Evolutionary conservation across 2,888 invertebrate genomes (phyloP).

Genomic region (Pinctada fucata): DNA sequence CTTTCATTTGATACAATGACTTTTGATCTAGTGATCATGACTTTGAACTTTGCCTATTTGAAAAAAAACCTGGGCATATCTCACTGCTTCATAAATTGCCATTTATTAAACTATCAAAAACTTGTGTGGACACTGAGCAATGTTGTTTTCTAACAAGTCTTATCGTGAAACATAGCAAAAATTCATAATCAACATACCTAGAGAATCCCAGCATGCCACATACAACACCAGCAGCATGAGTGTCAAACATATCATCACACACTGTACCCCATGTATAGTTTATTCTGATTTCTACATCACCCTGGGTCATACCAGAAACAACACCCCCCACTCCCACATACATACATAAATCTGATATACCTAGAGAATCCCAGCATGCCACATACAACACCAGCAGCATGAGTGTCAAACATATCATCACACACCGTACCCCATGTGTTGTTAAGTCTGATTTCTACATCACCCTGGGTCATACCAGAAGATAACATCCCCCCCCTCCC

Average conservation of each 20-base stretch:
- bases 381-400: slow-evolving; percentile 44
- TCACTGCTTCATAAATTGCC: no score
- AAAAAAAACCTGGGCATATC: no score
- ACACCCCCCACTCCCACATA: background rate
- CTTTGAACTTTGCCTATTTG: no score
- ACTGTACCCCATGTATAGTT: slow-evolving; percentile 16
- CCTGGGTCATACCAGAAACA: background rate
- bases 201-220: slow-evolving; percentile 45
- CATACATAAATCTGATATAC: background rate
- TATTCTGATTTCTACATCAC: background rate
- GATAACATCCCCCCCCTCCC: slow-evolving; percentile 11
- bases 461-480: slow-evolving; percentile 46
- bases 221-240: slow-evolving; percentile 36
- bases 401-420: slow-evolving; percentile 53
- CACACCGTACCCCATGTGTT: slow-evolving; percentile 64
- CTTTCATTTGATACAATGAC: no score
- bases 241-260: slow-evolving; percentile 34
- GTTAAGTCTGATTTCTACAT: slow-evolving; percentile 57
- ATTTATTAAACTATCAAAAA: background rate
- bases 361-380: slow-evolving; percentile 36
- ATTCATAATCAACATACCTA: slow-evolving; percentile 39
- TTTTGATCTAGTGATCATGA: no score
- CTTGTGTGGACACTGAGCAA: background rate
- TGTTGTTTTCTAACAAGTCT: no score
- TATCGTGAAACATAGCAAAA: no score